These are phyloP conservation scores for Stenodema calcarata DNA, from an alignment of 2,888 invertebrate genomes.

Conservation along the genomic window DNA sequence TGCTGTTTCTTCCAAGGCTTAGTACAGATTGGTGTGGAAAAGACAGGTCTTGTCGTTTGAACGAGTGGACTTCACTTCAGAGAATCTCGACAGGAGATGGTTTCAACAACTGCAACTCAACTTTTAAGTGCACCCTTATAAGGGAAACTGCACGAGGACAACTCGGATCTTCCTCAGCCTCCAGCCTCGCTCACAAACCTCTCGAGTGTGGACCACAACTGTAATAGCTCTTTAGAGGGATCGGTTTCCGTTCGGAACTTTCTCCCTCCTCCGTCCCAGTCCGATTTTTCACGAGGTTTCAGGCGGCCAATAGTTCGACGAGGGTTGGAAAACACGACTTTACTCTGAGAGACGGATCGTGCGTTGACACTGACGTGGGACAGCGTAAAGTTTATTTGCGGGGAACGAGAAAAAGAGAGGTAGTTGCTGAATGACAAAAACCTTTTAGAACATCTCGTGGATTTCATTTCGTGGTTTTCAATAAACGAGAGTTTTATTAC, in stretches of 20 bases:
- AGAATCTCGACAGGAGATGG: neutral
- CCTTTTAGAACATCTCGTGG: too few species aligned
- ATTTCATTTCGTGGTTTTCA: too few species aligned
- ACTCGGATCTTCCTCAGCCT: neutral
- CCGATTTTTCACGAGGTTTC: neutral
- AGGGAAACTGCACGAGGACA: neutral
- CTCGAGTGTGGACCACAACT: slow-evolving; percentile 1
- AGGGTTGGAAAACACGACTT: neutral
- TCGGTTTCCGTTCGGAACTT: slow-evolving; percentile 44
- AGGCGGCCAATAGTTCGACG: neutral
- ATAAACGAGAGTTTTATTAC: too few species aligned
- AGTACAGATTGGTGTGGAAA: too few species aligned
- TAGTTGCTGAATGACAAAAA: too few species aligned
- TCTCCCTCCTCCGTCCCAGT: neutral
- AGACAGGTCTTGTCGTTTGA: too few species aligned
- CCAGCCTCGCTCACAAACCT: neutral
- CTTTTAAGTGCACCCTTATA: neutral
- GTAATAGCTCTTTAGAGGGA: slow-evolving; percentile 12
- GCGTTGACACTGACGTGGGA: neutral
- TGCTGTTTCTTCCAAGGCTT: too few species aligned
- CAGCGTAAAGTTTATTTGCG: too few species aligned
- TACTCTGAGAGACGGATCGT: neutral
- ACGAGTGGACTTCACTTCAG: too few species aligned
- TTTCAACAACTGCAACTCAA: neutral
- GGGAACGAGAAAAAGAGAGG: too few species aligned